phyloP scores from a whole-genome alignment of 2,797 vertebrate species.

The Craterocephalus amniculus region DNA sequence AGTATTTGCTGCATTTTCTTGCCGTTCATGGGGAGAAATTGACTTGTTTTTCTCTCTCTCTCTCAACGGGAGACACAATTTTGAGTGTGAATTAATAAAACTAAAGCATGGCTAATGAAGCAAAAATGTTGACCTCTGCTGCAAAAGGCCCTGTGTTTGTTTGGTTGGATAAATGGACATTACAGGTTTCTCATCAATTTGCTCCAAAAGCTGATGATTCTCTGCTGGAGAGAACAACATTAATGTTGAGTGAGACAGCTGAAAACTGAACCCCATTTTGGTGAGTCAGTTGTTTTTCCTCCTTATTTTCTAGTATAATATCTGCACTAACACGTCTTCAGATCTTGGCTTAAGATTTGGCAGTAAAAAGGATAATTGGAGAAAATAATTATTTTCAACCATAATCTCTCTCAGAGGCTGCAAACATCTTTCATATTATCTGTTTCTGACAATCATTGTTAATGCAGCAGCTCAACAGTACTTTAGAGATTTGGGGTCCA shows the following conservation, averaged over 20 bases:
- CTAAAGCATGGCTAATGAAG: constrained; percentile 58
- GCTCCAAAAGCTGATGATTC: constrained; percentile 21
- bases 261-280: constrained; percentile 37
- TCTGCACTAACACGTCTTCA: constrained; percentile 10
- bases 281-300: constrained; percentile 7
- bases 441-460: constrained; percentile 61
- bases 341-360: neutral
- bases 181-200: constrained; percentile 54
- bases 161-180: constrained; percentile 57
- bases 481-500: constrained; percentile 39
- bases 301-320: neutral
- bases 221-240: constrained; percentile 36
- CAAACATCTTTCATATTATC: constrained; percentile 57
- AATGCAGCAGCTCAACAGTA: constrained; percentile 39
- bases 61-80: constrained; percentile 48
- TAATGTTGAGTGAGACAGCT: constrained; percentile 6
- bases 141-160: constrained; percentile 37
- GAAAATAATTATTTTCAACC: constrained; percentile 2
- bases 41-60: constrained; percentile 42
- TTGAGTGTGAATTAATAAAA: constrained; percentile 53
- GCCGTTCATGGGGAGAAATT: constrained; percentile 44
- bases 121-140: constrained; percentile 53
- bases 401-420: constrained; percentile 15
- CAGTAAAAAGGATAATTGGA: neutral
- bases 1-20: constrained; percentile 33